Conservation (phyloP, 2,113 vertebrate species). For the Pachycephala philippinensis region DNA sequence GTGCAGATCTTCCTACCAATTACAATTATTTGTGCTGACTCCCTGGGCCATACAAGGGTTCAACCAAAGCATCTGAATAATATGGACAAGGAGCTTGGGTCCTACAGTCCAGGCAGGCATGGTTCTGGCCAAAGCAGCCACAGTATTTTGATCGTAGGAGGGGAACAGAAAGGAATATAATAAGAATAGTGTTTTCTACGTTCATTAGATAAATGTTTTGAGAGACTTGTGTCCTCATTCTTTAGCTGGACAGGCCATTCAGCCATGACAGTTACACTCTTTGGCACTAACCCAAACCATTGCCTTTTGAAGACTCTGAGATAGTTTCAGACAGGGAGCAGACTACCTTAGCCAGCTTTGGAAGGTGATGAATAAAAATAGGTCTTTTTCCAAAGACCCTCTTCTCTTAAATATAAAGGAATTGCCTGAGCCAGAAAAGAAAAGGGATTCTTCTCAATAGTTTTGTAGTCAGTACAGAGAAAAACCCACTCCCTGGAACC, state of each 20-base stretch:
- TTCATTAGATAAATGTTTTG: not conserved
- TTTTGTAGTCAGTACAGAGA: not conserved
- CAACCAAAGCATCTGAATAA: not conserved
- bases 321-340: not conserved
- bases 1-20: not conserved
- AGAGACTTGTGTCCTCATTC: not conserved
- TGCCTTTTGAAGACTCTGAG: not conserved
- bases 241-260: not conserved
- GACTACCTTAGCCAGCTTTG: not conserved
- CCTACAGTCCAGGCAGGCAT: not conserved
- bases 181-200: not conserved
- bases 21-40: not conserved
- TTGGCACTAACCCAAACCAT: not conserved
- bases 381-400: not conserved
- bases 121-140: not conserved
- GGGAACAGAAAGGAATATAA: not conserved
- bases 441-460: not conserved
- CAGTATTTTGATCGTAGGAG: not conserved
- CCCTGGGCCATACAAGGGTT: not conserved
- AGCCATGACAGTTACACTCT: not conserved
- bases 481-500: not conserved
- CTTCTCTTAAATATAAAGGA: not conserved
- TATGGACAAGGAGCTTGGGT: not conserved
- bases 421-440: not conserved
- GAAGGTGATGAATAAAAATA: not conserved